These are phyloP conservation scores for Gobio gobio DNA, from an alignment of 2,113 vertebrate genomes.

Conservation along the genomic window DNA sequence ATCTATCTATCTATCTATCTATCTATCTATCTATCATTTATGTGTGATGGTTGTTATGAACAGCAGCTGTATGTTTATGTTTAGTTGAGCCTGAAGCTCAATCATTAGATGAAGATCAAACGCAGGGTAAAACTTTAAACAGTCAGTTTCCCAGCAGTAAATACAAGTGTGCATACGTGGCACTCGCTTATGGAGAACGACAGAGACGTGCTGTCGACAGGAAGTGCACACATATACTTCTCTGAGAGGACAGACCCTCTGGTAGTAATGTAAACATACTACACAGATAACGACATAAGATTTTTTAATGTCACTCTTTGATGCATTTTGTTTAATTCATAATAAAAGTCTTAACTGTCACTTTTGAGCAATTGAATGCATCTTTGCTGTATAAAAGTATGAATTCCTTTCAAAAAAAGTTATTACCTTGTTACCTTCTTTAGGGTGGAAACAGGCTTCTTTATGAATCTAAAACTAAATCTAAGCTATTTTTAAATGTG, in stretches of 20 bases:
- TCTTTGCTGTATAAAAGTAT: background rate
- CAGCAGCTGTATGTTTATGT: slow-evolving; percentile 34
- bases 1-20: background rate
- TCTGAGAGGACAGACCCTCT: background rate
- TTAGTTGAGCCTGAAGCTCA: slow-evolving; percentile 32
- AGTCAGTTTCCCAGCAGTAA: slow-evolving; percentile 54
- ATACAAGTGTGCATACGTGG: slow-evolving; percentile 44
- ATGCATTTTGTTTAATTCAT: background rate
- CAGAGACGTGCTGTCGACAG: slow-evolving; percentile 35
- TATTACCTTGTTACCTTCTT: background rate
- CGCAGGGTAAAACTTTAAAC: slow-evolving; percentile 44
- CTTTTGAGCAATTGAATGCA: background rate
- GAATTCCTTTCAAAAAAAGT: background rate
- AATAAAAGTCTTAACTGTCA: background rate
- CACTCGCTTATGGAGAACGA: slow-evolving; percentile 27
- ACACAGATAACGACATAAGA: background rate
- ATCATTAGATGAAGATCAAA: slow-evolving; percentile 60
- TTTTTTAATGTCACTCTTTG: background rate
- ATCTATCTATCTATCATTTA: background rate
- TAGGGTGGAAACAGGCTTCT: background rate
- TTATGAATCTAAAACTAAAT: background rate
- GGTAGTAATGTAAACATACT: background rate
- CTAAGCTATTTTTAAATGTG: background rate
- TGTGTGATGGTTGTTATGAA: background rate
- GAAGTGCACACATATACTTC: background rate